phyloP scores from a whole-genome alignment of 1,140 invertebrate species.

The Sitobion miscanthi region DNA sequence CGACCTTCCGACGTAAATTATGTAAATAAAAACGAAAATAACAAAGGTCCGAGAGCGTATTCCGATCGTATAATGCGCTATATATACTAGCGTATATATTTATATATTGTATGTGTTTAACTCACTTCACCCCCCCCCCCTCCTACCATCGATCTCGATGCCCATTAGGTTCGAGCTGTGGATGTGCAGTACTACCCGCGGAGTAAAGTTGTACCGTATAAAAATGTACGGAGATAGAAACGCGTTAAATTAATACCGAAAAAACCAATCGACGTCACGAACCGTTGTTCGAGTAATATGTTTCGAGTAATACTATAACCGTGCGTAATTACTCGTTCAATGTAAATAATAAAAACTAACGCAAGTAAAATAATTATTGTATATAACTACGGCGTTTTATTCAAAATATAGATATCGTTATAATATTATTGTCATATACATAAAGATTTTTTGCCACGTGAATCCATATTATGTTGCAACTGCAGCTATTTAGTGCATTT shows the following conservation, averaged over 20 bases:
- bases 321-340: background rate
- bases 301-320: background rate
- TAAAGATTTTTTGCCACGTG: background rate
- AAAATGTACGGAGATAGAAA: background rate
- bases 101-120: background rate
- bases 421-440: too few relatives aligned
- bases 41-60: constrained; percentile 11
- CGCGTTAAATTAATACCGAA: background rate
- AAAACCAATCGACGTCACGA: background rate
- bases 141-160: background rate
- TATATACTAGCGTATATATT: background rate
- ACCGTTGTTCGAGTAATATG: too few relatives aligned
- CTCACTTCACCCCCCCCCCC: background rate
- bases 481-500: background rate
- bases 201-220: background rate
- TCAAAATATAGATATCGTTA: background rate
- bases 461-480: background rate
- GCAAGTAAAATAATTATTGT: background rate
- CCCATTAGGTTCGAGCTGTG: background rate
- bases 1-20: constrained; percentile 8
- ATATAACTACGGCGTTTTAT: background rate
- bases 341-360: background rate
- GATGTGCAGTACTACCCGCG: background rate
- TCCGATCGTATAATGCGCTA: background rate
- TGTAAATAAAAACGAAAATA: constrained; percentile 16